Base-by-base conservation (phyloP, 2,113 vertebrate species). In the Montifringilla adamsi region DNA sequence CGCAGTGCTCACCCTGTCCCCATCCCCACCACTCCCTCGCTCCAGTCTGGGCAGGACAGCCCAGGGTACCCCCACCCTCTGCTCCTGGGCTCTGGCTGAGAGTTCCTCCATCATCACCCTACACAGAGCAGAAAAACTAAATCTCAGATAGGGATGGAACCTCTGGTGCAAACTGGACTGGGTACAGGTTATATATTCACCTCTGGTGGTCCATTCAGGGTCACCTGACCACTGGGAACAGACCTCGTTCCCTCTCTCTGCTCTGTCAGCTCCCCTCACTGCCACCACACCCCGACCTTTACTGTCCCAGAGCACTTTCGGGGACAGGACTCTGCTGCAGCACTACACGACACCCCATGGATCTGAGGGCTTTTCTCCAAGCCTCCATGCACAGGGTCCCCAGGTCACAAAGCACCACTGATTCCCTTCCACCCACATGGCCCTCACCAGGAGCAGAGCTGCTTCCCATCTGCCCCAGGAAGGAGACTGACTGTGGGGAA, bases 291-390 rank as follows among this genome's bases (percentile, higher is more conserved):
- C 39, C 31, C 52, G 78, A 1, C 11, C 33, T 43, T 69, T 60
- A 47, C 15, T 16, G 47, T 35, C 26, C 21, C 55, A 50, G 27
- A 55, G 59, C 59, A 43, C 39, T 68, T 23, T 39, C 5, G 5
- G 39, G 21, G 53, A 80, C 1, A 1, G 53, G 14, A 43, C 16
- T 82, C 70, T 41, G 52, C 59, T 4, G 3, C 77, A 89, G 53
- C 44, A 75, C 63, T 20, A 2, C 1, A 30, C 0, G 0, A 27
- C 56, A 70, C 15, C 24, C n/a, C 87, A 59, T 0, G 0, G 58
- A 49, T 70, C 1, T 70, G 56, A 39, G 64, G 56, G 26, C 22
- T 74, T 21, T 60, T 87, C 60, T 67, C 56, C 82, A 67, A 90
- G 60, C 6, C 52, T 47, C 50, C 31, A 31, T 1, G 26, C 3